Evolutionary conservation across 2,888 invertebrate genomes (phyloP).

Genomic region (Drosophila meridiana): DNA sequence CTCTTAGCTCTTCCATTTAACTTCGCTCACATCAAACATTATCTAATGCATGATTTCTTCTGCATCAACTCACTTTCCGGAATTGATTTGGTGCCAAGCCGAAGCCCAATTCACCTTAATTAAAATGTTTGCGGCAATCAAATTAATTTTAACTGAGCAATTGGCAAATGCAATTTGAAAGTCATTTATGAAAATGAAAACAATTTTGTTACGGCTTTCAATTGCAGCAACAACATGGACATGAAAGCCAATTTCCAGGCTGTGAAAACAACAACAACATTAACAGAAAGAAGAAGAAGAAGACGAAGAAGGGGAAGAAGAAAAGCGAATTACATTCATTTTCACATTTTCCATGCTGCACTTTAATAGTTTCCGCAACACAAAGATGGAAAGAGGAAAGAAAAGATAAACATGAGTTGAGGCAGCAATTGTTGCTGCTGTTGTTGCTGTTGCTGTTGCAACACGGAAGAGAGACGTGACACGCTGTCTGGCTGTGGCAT

Average conservation of each 20-base stretch:
- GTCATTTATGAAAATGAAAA: constrained; percentile 74
- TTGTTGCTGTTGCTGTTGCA: constrained; percentile 35
- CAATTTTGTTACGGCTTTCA: constrained; percentile 55
- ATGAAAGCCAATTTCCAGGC: constrained; percentile 67
- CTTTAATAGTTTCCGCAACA: constrained; percentile 72
- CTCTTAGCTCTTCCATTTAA: background rate
- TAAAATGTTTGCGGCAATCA: constrained; percentile 11
- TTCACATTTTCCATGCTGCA: constrained; percentile 73
- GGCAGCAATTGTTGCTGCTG: constrained; percentile 18
- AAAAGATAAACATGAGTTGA: constrained; percentile 7
- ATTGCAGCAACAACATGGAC: constrained; percentile 59
- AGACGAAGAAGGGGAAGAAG: constrained; percentile 17
- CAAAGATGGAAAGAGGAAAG: constrained; percentile 10
- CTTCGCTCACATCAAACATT: background rate
- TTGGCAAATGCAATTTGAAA: constrained; percentile 26
- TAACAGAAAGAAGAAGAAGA: too few relatives aligned
- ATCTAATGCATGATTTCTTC: background rate
- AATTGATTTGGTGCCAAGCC: background rate
- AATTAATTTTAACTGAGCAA: constrained; percentile 11
- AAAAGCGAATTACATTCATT: constrained; percentile 68
- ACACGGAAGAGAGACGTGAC: constrained; percentile 26
- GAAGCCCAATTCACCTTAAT: constrained; percentile 5
- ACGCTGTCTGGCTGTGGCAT: constrained; percentile 32
- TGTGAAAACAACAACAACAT: constrained; percentile 6
- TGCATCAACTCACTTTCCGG: background rate